Evolutionary conservation across 2,113 vertebrate species (phyloP), one percentile per base, ranked within the genome.

Genomic region (Diphyllodes magnificus): DNA sequence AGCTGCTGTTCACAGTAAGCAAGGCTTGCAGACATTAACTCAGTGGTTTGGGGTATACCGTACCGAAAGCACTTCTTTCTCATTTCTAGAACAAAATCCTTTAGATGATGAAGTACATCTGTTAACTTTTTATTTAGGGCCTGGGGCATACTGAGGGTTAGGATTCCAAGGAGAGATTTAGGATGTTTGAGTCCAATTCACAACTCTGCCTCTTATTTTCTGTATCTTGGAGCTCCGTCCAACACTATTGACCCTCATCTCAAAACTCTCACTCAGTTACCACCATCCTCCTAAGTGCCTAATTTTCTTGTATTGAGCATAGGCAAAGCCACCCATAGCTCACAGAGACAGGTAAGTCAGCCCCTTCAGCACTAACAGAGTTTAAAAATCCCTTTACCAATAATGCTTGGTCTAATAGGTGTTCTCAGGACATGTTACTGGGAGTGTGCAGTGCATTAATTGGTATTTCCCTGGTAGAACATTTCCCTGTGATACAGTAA

Each of bases 1-100:
- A 88, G 27, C 47, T 61, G 44, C 9, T 77, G 76, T 72, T 72
- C 13, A 28, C 6, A 45, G 65, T 23, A 72, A 84, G 19, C 25
- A 70, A 84, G 8, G 22, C 16, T 91, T 88, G 9, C 21, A 81
- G 45, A 66, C 37, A 39, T 5, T 2, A 78, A 64, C 6, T 56
- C 23, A 20, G 19, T 24, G 13, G 47, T 88, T 83, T 20, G 24
- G 20, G 10, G 20, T 53, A 33, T 42, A 59, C 10, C 0, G 0
- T 50, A 66, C 8, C 27, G 70, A 65, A 95, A 65, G 7, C 33
- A 63, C 9, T 80, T 73, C 22, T 68, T 86, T 72, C 35, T 63
- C n/a, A 42, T 39, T 96, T 86, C 53, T 50, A 59, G 39, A 19
- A 83, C 7, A 25, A 75, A 82, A 92, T 61, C 49, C 49, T 51